phyloP scores from a whole-genome alignment of 2,888 invertebrate genomes.

The Synanthedon myopaeformis region DNA sequence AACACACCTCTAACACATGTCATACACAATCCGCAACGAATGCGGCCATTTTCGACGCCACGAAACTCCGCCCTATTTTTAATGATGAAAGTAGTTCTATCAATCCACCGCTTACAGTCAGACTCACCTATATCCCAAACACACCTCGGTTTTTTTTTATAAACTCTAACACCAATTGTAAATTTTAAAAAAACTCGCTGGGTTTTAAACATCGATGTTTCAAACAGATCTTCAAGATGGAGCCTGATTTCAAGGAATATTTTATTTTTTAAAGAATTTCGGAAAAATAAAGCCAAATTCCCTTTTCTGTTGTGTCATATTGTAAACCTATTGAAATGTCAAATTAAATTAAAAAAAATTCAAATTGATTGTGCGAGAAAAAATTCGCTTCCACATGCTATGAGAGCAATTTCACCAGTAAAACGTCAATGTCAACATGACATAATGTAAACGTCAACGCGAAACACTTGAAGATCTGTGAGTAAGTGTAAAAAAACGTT shows the following conservation, averaged over 20 bases:
- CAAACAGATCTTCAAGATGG: conserved; percentile 27
- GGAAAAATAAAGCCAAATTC: no score
- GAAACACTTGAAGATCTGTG: conserved; percentile 25
- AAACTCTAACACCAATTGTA: conserved; percentile 52
- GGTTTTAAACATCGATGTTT: conserved; percentile 22
- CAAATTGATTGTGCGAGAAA: no score
- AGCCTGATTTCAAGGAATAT: no score
- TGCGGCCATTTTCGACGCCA: conserved; percentile 5
- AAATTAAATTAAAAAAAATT: no score
- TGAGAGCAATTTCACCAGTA: no score
- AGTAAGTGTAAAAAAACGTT: background rate
- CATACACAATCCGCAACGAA: conserved; percentile 12
- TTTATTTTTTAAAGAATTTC: no score
- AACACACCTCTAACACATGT: conserved; percentile 11
- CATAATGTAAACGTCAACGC: no score
- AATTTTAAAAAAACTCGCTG: conserved; percentile 20
- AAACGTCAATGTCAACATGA: no score
- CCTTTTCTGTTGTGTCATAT: no score
- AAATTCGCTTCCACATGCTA: no score
- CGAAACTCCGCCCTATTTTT: conserved; percentile 15
- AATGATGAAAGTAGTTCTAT: conserved; percentile 23
- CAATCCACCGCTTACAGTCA: conserved; percentile 35
- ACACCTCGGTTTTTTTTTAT: conserved; percentile 42
- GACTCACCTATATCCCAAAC: conserved; percentile 54
- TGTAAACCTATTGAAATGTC: no score